Conservation (phyloP, 2,888 invertebrate species). For the Cantharis flavilabris region DNA sequence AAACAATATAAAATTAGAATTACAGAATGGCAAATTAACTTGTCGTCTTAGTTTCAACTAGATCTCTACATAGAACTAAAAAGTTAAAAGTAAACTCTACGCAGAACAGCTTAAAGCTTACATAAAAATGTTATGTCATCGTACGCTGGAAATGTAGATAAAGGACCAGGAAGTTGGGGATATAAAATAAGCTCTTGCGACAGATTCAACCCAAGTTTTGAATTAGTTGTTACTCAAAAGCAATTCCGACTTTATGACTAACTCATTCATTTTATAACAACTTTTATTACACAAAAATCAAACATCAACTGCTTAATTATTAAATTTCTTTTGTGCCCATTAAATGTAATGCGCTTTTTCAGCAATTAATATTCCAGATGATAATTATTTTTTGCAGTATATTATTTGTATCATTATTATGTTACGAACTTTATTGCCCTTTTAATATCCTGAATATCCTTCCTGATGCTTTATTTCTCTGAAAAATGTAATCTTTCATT, state of each 20-base stretch:
- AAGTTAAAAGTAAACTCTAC: conserved; percentile 14
- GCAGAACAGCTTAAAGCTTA: conserved; percentile 24
- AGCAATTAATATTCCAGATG: background rate
- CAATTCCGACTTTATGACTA: conserved; percentile 26
- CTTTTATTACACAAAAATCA: conserved; percentile 24
- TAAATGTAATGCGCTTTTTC: background rate
- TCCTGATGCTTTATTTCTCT: background rate
- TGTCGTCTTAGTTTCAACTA: conserved; percentile 11
- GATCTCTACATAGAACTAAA: background rate
- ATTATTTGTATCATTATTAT: background rate
- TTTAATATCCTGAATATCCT: background rate
- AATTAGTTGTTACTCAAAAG: conserved; percentile 30
- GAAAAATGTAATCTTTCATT: background rate
- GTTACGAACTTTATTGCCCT: background rate
- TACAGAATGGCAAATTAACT: conserved; percentile 5
- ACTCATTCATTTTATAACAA: conserved; percentile 23
- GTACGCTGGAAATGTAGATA: conserved; percentile 25
- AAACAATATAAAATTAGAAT: background rate
- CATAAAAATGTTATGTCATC: conserved; percentile 30
- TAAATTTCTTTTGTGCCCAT: conserved; percentile 11
- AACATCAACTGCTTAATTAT: conserved; percentile 27
- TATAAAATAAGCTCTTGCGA: conserved; percentile 25
- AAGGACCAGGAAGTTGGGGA: conserved; percentile 25
- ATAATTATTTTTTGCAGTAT: background rate
- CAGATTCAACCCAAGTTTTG: conserved; percentile 28